Conservation (phyloP, 1,140 invertebrate genomes). For the Caenorhabditis brenneri region DNA sequence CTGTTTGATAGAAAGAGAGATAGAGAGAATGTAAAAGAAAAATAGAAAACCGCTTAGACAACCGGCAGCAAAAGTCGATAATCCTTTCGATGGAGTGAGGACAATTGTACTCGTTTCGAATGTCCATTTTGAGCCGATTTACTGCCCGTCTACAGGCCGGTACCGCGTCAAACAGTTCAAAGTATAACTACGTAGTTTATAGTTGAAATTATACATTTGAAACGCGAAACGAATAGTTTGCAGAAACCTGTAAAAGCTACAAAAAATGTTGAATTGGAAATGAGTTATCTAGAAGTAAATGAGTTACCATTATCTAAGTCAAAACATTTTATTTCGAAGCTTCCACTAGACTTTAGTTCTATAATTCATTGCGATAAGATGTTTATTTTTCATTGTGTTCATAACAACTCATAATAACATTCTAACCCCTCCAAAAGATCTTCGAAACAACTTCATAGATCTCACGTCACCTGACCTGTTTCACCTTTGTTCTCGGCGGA, state of each 20-base stretch:
- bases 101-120: slow-evolving; percentile 21
- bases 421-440: background rate
- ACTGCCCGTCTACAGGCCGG: background rate
- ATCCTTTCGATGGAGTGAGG: slow-evolving; percentile 1
- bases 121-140: slow-evolving; percentile 43
- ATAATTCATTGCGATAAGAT: too few relatives aligned
- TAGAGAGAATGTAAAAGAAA: background rate
- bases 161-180: background rate
- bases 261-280: too few relatives aligned
- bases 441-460: background rate
- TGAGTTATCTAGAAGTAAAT: too few relatives aligned
- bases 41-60: background rate
- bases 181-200: slow-evolving; percentile 32
- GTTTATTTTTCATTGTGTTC: too few relatives aligned
- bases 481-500: background rate
- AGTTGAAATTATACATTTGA: background rate
- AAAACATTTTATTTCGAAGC: too few relatives aligned
- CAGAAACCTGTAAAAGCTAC: too few relatives aligned
- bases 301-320: too few relatives aligned
- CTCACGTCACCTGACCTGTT: background rate
- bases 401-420: background rate
- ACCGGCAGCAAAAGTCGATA: slow-evolving; percentile 35
- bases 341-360: too few relatives aligned
- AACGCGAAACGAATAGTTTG: too few relatives aligned
- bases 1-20: too few relatives aligned